A percentile compares a stretch with the other conserved stretches of the same genome.
Conservation (phyloP, 2,113 vertebrate genomes). For the Nipponia nippon region DNA sequence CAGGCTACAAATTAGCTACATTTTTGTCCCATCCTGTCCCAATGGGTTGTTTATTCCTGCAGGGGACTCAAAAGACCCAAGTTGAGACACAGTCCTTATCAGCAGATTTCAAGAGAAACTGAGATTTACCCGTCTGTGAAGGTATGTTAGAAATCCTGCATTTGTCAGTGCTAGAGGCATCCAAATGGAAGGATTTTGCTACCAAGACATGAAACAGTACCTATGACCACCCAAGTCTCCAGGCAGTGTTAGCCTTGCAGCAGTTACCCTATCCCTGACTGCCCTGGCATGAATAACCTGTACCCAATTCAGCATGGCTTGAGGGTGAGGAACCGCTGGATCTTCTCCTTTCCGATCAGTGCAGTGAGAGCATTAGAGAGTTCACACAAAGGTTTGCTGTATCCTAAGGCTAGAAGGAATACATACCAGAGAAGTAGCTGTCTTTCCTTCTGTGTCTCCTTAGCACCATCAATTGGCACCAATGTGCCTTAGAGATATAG, state of each 20-base stretch:
- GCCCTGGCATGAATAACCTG: not conserved
- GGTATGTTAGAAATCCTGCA: not conserved
- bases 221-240: not conserved
- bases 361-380: not conserved
- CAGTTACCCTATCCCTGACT: not conserved
- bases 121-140: not conserved
- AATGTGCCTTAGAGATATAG: not conserved
- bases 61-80: not conserved
- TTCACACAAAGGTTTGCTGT: not conserved
- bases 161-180: not conserved
- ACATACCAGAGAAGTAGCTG: not conserved
- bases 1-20: not conserved
- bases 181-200: not conserved
- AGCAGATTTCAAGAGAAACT: not conserved
- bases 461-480: not conserved
- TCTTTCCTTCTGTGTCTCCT: not conserved
- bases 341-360: not conserved
- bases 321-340: not conserved
- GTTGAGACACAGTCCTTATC: not conserved
- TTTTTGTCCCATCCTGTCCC: not conserved
- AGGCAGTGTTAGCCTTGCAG: not conserved
- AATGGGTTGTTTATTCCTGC: not conserved
- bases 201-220: not conserved
- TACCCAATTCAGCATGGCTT: not conserved
- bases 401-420: not conserved